phyloP scores from a whole-genome alignment of 2,113 vertebrate species.

The Nothobranchius kuhntae region DNA sequence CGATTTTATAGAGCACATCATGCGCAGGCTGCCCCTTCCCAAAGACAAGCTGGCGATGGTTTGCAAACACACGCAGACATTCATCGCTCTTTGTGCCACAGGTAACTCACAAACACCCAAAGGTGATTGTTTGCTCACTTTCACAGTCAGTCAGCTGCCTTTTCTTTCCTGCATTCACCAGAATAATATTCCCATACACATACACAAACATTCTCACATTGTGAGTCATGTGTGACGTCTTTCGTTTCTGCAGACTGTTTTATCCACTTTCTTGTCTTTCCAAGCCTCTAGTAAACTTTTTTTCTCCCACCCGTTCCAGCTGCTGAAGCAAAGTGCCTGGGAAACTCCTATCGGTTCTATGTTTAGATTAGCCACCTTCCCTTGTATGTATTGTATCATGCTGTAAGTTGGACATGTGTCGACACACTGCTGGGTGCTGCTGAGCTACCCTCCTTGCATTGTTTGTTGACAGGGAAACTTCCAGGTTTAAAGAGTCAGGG shows the following conservation, averaged over 20 bases:
- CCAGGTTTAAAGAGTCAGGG: constrained; percentile 62
- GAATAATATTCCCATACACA: constrained; percentile 60
- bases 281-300: constrained; percentile 30
- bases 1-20: constrained; percentile 95
- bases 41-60: constrained; percentile 88
- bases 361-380: constrained; percentile 45
- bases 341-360: constrained; percentile 31
- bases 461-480: constrained; percentile 65
- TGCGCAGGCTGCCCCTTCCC: constrained; percentile 89
- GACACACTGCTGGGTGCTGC: constrained; percentile 43
- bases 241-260: constrained; percentile 53
- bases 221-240: constrained; percentile 73
- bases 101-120: constrained; percentile 73
- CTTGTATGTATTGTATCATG: constrained; percentile 7
- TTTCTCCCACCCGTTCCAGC: constrained; percentile 25
- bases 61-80: constrained; percentile 92
- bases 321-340: constrained; percentile 30
- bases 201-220: constrained; percentile 59
- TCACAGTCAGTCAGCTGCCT: constrained; percentile 19
- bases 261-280: constrained; percentile 45
- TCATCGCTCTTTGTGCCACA: constrained; percentile 95
- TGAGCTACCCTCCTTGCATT: constrained; percentile 21
- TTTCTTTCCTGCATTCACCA: constrained; percentile 35
- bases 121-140: neutral
- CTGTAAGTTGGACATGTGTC: neutral